phyloP scores from a whole-genome alignment of 2,888 invertebrate genomes.

The Pseudococcus viburni region DNA sequence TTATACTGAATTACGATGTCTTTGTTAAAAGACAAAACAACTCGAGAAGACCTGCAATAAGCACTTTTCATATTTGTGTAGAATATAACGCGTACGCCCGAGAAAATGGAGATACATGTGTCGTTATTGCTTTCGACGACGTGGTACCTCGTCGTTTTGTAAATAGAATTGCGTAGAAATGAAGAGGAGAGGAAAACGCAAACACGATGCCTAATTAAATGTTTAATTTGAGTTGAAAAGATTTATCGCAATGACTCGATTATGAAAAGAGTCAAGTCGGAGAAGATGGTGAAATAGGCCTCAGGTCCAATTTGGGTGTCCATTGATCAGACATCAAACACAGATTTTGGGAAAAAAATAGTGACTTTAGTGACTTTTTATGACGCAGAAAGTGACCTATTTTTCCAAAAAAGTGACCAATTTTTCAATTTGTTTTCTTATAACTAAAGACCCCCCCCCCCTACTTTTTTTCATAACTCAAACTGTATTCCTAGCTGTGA shows the following conservation, averaged over 20 bases:
- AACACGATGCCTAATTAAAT: not conserved
- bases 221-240: not conserved
- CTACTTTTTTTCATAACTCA: no score
- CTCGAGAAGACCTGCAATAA: slow-evolving; percentile 48
- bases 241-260: not conserved
- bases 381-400: no score
- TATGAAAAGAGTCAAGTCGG: no score
- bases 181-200: not conserved
- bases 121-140: not conserved
- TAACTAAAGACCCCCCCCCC: no score
- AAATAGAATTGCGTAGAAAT: not conserved
- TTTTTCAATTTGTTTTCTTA: no score
- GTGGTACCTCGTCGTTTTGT: not conserved
- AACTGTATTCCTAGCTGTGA: no score
- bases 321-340: no score
- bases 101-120: not conserved
- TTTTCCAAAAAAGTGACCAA: no score
- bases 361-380: no score
- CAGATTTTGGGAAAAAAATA: no score
- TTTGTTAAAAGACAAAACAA: slow-evolving; percentile 49
- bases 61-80: not conserved
- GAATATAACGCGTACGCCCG: not conserved
- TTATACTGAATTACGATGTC: slow-evolving; percentile 45
- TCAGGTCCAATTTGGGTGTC: no score
- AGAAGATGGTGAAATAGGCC: no score